Evolutionary conservation across 2,888 invertebrate species (phyloP), one percentile per base, ranked within the genome.

Genomic region (Odontocolon sp.): DNA sequence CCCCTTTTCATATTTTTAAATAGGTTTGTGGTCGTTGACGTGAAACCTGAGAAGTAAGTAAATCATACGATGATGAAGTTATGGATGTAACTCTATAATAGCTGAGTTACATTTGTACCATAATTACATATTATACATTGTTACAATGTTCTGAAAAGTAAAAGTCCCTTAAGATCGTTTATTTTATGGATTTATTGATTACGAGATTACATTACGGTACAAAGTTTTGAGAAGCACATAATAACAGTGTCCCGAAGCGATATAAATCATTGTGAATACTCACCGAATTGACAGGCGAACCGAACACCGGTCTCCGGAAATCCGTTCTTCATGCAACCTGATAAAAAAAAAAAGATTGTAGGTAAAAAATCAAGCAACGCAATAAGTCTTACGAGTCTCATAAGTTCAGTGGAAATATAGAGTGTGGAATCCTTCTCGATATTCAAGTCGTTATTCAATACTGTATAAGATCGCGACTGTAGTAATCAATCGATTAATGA

Each of bases 301-400:
- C 83, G 81, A 67, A 80, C 80, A 68, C 75, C 80, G 50, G 80
- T 81, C 59, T 85, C 84, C 57, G 82, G 67, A 57, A 83, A 84
- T 79, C 86, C 86, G 84, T 86, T 86, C 78, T 83, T 87, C 81
- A 86, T 85, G 77, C 85, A 81, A 78, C 84, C 89, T 88, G 83
- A 40, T 81, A 86, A 66, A 33, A 56, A 61, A 6, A 59, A 31
- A 33, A 31, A 54, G 14, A 38, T 23, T 23, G 0, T n/a, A 23
- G 23, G 11, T 0, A 38, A 71, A 33, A 66, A 69, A 45, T 33
- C 18, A 36, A 28, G 16, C 36, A 31, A n/a, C n/a, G n/a, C n/a
- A n/a, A n/a, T n/a, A n/a, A n/a, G n/a, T n/a, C n/a, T n/a, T n/a
- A n/a, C n/a, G n/a, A n/a, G n/a, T n/a, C n/a, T 14, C 11, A 1